Base-by-base conservation (phyloP, 2,888 invertebrate genomes). In the Dilophus febrilis region DNA sequence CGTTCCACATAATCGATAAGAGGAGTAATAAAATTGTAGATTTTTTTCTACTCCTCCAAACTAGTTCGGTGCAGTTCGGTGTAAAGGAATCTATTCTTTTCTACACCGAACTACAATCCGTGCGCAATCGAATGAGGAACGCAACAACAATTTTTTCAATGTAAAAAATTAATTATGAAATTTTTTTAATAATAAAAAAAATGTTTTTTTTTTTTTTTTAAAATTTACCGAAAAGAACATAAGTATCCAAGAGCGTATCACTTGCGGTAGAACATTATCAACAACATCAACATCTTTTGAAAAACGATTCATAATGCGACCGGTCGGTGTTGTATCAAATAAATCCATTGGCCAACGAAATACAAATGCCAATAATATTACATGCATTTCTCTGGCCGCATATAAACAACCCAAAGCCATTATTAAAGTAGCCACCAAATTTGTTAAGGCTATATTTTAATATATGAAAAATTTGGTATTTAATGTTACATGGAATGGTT, bases 271-370 rank as follows among this genome's bases (percentile, higher is more conserved):
- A 35, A 53, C 53, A 49, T 63, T 65, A 58, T 76, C 75, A 55
- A 71, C 54, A 40, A 65, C 58, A 51, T 74, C 69, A 49, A 74
- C 60, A 56, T 76, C 75, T 54, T 67, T 68, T 45, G 73, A 66
- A 56, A 75, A 75, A 46, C 77, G 67, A 61, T 74, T 74, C 35
- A 85, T 65, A 50, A 85, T 72, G 49, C 84, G 68, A 57, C 84
- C 84, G 47, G 72, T 51, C 34, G 84, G 84, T 40, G 83, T 84
- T 50, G 74, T 75, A 61, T 85, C 84, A 65, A 79, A 84, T 66
- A 82, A 74, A 54, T 73, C 69, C 65, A 81, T 70, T 40, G 82
- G 81, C 53, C 74, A 70, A 54, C 68, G 68, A 48, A 83, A 56
- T 47, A 81, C 68, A 53, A 70, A 70, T 41, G 55, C 51, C 53